Conservation (phyloP, 2,888 invertebrate genomes). For the Brachypterus glaber region DNA sequence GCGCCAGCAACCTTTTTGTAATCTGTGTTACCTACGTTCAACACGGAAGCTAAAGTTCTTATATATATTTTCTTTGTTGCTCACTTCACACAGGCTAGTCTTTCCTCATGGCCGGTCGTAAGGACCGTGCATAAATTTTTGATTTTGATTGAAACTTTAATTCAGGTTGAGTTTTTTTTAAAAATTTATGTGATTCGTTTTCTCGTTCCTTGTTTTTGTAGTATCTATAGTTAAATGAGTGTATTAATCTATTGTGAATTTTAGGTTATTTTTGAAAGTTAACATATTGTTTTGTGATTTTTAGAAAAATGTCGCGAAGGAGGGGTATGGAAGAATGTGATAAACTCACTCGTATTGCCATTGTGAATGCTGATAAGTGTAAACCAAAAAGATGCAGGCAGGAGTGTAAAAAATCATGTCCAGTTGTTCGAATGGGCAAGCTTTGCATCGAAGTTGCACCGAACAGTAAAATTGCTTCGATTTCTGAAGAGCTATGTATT, state of each 20-base stretch:
- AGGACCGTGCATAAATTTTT: constrained; percentile 17
- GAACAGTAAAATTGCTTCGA: constrained; percentile 90
- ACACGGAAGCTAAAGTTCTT: no score
- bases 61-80: no score
- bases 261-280: constrained; percentile 23
- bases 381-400: constrained; percentile 98
- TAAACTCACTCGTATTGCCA: constrained; percentile 93
- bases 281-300: constrained; percentile 23
- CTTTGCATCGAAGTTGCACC: constrained; percentile 96
- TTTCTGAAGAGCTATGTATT: constrained; percentile 97
- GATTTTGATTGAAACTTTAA: not conserved
- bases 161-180: no score
- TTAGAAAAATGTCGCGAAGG: constrained; percentile 53
- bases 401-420: constrained; percentile 97
- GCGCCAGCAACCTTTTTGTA: no score
- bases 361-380: constrained; percentile 95
- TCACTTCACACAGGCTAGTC: constrained; percentile 13
- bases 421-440: constrained; percentile 98
- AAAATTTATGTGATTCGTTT: no score
- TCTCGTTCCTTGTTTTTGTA: no score
- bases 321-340: constrained; percentile 78
- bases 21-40: no score
- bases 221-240: no score
- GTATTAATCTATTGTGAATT: no score
- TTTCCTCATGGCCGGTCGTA: constrained; percentile 31